Conservation (phyloP, 2,888 invertebrate species). For the Amiota mariae region DNA sequence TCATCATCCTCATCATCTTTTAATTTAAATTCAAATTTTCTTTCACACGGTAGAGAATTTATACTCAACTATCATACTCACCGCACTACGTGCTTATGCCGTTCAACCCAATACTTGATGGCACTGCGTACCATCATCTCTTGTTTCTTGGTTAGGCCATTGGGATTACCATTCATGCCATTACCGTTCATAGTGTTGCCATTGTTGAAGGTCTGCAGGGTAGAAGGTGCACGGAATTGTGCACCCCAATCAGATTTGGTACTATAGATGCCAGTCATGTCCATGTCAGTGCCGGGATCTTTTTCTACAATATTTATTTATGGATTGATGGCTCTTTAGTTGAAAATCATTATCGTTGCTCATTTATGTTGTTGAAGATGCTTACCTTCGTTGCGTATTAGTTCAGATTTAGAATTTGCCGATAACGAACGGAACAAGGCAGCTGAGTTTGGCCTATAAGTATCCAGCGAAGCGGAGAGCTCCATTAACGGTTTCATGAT, state of each 20-base stretch:
- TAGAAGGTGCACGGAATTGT: slow-evolving; percentile 80
- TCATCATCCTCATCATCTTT: background rate
- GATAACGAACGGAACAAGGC: slow-evolving; percentile 79
- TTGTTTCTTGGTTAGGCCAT: slow-evolving; percentile 86
- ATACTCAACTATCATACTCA: slow-evolving; percentile 69
- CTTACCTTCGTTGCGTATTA: slow-evolving; percentile 72
- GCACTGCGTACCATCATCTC: slow-evolving; percentile 89
- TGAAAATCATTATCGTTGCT: background rate
- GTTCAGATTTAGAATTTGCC: slow-evolving; percentile 73
- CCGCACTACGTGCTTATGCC: slow-evolving; percentile 92
- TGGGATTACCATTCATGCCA: slow-evolving; percentile 78
- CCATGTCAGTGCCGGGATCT: slow-evolving; percentile 77
- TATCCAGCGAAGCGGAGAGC: slow-evolving; percentile 86
- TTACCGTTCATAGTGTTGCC: slow-evolving; percentile 71
- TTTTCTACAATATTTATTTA: slow-evolving; percentile 64
- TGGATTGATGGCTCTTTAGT: background rate
- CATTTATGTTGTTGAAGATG: background rate
- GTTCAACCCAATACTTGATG: slow-evolving; percentile 92
- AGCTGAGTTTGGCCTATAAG: slow-evolving; percentile 82
- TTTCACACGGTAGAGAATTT: background rate
- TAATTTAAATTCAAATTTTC: slow-evolving; percentile 33
- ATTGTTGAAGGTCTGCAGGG: slow-evolving; percentile 78
- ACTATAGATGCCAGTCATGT: slow-evolving; percentile 84
- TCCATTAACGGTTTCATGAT: slow-evolving; percentile 92
- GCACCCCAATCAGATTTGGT: slow-evolving; percentile 86